Evolutionary conservation across 2,888 invertebrate species (phyloP).

Genomic region (Hirtodrosophila cameraria): DNA sequence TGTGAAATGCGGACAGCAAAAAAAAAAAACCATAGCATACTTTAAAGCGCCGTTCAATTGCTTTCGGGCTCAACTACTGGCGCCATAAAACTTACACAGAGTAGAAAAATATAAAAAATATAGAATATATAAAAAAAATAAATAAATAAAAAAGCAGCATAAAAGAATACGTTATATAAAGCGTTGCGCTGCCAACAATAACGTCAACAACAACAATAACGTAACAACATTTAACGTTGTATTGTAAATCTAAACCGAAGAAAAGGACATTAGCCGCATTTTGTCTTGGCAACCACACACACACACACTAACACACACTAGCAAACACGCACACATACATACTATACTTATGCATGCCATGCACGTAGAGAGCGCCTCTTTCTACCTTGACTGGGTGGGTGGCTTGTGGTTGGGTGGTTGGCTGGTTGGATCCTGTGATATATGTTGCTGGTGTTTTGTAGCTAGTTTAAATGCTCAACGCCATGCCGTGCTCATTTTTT

Average conservation of each 20-base stretch:
- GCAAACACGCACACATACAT: background rate
- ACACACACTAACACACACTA: conserved; percentile 20
- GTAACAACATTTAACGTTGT: conserved; percentile 58
- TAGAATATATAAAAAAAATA: background rate
- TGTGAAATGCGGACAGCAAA: too few relatives aligned
- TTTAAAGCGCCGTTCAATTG: conserved; percentile 46
- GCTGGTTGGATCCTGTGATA: conserved; percentile 20
- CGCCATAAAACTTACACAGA: conserved; percentile 33
- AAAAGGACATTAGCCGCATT: conserved; percentile 77
- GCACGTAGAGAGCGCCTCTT: conserved; percentile 61
- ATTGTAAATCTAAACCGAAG: conserved; percentile 72
- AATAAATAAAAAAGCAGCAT: too few relatives aligned
- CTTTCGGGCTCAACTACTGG: conserved; percentile 28
- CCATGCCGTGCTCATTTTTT: conserved; percentile 77
- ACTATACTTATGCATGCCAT: conserved; percentile 61
- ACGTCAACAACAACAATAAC: conserved; percentile 22
- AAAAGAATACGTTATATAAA: conserved; percentile 22
- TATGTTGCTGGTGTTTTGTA: conserved; percentile 76
- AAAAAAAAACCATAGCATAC: conserved; percentile 43
- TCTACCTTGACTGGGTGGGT: conserved; percentile 49
- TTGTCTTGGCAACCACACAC: conserved; percentile 67
- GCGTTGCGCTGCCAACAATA: conserved; percentile 34
- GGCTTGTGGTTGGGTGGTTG: background rate
- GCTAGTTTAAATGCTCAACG: conserved; percentile 80
- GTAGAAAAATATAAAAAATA: background rate